These are phyloP conservation scores for Dasyprocta punctata DNA, from an alignment of 2,113 vertebrate genomes.

Conservation along the genomic window DNA sequence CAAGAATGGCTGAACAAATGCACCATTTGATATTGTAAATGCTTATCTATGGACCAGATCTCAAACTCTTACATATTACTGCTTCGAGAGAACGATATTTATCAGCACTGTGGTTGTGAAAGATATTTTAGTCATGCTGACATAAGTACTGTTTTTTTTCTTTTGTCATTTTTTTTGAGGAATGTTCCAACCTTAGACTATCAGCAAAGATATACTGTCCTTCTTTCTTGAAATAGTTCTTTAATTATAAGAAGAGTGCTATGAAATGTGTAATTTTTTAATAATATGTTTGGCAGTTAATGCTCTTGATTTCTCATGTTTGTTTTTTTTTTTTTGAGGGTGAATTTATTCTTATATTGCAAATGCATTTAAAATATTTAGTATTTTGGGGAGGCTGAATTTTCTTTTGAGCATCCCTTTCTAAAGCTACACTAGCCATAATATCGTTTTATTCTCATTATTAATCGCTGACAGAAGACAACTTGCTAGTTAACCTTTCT, in stretches of 20 bases:
- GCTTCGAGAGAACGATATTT: constrained; percentile 54
- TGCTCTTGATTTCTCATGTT: background rate
- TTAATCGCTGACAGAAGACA: constrained; percentile 13
- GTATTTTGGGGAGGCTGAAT: background rate
- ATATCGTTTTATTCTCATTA: background rate
- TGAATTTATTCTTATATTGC: background rate
- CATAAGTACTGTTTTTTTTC: background rate
- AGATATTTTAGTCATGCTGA: constrained; percentile 40
- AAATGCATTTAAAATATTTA: constrained; percentile 12
- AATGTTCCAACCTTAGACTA: background rate
- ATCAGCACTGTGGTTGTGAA: background rate
- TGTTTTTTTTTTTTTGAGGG: background rate
- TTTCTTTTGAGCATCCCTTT: background rate
- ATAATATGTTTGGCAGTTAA: constrained; percentile 20
- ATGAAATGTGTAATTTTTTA: constrained; percentile 15
- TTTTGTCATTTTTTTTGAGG: background rate
- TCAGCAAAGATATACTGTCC: constrained; percentile 25
- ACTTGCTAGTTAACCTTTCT: background rate
- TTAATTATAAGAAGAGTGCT: constrained; percentile 39
- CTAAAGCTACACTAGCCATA: background rate
- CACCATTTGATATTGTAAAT: background rate
- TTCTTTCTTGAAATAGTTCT: background rate
- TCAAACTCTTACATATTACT: background rate
- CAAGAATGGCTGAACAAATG: background rate
- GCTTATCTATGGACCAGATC: background rate